Conservation (phyloP, 2,888 invertebrate species). For the Ochropacha duplaris region DNA sequence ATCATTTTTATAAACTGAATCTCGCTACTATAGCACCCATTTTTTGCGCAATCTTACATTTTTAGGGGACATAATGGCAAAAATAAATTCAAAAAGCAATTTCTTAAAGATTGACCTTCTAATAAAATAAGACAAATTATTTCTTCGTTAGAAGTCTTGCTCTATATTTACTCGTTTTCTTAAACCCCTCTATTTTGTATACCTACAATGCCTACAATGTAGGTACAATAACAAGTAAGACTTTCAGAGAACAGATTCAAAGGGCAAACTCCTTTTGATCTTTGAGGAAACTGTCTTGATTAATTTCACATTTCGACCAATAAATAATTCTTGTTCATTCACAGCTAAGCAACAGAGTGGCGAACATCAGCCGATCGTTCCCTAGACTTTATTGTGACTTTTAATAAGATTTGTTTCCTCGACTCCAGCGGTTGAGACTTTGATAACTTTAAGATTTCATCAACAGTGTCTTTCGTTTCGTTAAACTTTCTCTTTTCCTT, state of each 20-base stretch:
- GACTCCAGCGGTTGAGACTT: slow-evolving; percentile 14
- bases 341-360: slow-evolving; percentile 7
- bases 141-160: neutral
- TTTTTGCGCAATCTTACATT: neutral
- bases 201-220: too few species aligned
- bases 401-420: slow-evolving; percentile 32
- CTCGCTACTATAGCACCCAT: neutral
- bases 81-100: neutral
- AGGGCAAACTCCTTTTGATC: neutral
- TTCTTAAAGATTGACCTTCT: neutral
- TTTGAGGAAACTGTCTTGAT: neutral
- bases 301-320: neutral
- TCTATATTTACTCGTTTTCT: neutral
- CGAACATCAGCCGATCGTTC: slow-evolving; percentile 5
- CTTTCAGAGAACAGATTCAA: neutral
- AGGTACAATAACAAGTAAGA: neutral
- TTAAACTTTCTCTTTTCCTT: slow-evolving; percentile 22
- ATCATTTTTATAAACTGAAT: slow-evolving; percentile 6
- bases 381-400: slow-evolving; percentile 20
- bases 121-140: neutral
- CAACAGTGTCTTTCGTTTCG: slow-evolving; percentile 22
- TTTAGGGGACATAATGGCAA: neutral
- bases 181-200: too few species aligned
- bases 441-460: slow-evolving; percentile 24
- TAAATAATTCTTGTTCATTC: neutral